Base-by-base conservation (phyloP, 2,888 invertebrate genomes). In the Drosophila nigricruria region DNA sequence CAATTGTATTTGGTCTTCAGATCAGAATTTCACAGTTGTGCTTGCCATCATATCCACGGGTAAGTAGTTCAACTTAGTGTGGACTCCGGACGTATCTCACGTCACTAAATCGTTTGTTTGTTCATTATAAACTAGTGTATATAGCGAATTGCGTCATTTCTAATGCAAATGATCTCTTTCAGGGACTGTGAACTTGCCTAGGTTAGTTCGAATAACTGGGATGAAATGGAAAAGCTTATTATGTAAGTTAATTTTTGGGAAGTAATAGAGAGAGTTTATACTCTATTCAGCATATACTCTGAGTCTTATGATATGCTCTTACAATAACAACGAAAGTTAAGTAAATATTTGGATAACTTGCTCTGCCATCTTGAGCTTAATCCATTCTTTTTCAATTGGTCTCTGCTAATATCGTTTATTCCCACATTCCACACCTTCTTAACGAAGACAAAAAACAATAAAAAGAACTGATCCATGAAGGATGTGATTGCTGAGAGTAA, bases 1-100 rank as follows among this genome's bases (percentile, higher is more conserved):
- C 84, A 85, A 79, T 77, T 85, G 84, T 83, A 42, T 81, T 84
- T 82, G 70, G 42, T 60, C 43, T 76, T 50, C 47, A 20, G 40
- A 38, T 56, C 56, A 52, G 38, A 40, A 50, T 47, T 70, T 60
- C 32, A 59, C 57, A 70, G 50, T 67, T 70, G 43, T 62, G 58
- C 54, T 9, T 32, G 16, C 47, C 71, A 52, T 18, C 27, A 50
- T n/a, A 45, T 23, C 45, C 49, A 14, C 20, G 23, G 3, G 23
- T 42, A 68, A 68, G 36, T 69, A 77, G 77, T 57, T 60, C 43
- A 57, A 23, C 23, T 36, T 36, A 30, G 45, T n/a, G 0, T 14
- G 0, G 32, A 18, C 54, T 32, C n/a, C 20, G 38, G 36, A 36
- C n/a, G 38, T 14, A 23, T 38, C 56, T 61, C 61, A 70, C 67